Percentiles rank a stretch among this genome's conserved stretches.
Evolutionary conservation across 1,140 invertebrate species (phyloP).

Genomic region (Lordiphosa stackelbergi): DNA sequence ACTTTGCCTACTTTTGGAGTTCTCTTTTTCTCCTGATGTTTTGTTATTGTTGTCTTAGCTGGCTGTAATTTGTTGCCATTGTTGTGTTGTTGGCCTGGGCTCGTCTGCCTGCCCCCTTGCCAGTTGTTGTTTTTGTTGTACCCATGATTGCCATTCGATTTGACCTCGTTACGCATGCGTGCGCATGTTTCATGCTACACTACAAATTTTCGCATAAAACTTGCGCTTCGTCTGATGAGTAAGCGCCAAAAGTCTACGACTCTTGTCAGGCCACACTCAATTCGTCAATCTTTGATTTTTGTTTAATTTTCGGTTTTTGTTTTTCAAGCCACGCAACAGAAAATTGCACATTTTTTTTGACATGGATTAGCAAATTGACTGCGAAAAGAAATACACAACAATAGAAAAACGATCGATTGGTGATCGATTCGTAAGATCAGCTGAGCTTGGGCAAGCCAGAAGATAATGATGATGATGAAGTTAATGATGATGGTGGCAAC

Average conservation of each 20-base stretch:
- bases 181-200: conserved; percentile 73
- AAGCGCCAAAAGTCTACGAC: conserved; percentile 47
- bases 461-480: conserved; percentile 11
- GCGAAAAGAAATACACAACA: conserved; percentile 29
- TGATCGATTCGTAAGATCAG: conserved; percentile 33
- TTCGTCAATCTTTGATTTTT: conserved; percentile 33
- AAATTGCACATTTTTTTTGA: conserved; percentile 49
- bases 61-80: conserved; percentile 56
- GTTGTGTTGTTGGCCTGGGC: conserved; percentile 15
- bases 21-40: conserved; percentile 10
- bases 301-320: conserved; percentile 36
- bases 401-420: conserved; percentile 30
- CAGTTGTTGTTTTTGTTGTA: conserved; percentile 34
- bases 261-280: conserved; percentile 17
- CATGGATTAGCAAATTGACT: conserved; percentile 48
- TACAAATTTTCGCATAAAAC: conserved; percentile 61
- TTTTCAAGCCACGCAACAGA: conserved; percentile 32
- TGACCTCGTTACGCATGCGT: conserved; percentile 74
- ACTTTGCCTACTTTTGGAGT: conserved; percentile 9
- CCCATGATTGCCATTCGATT: conserved; percentile 68
- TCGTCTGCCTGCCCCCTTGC: conserved; percentile 20
- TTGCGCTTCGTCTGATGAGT: conserved; percentile 52
- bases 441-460: conserved; percentile 43
- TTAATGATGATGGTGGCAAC: conserved; percentile 31
- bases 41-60: conserved; percentile 31